Evolutionary conservation across 23 tunicate genomes (phyloP), one percentile per base, ranked within the genome.

Genomic region (Oikopleura vanhoeffeni): DNA sequence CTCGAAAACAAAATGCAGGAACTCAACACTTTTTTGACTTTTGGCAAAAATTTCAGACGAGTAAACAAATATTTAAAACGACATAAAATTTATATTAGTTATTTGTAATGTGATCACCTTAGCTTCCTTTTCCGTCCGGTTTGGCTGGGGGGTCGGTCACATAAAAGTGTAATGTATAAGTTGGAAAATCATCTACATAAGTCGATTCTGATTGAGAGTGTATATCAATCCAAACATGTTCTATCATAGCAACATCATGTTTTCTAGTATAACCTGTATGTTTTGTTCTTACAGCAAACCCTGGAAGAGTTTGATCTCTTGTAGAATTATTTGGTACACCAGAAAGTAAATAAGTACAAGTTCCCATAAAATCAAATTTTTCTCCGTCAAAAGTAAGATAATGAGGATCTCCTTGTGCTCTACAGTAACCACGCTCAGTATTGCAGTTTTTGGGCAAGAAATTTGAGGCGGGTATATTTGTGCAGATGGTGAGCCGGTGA

Each of bases 331-430:
- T 18, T 18, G 27, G 34, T 18, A 40, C 57, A 36, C 41, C 87
- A 41, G 87, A 89, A 57, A 89, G 57, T 0, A 87, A 49, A 42
- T 89, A 89, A 3, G 85, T 83, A 71, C 92, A 89, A 39, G 83
- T 76, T 40, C 92, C 92, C 85, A 87, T 88, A 41, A 87, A 89
- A 42, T 89, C 92, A 71, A 84, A 89, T 39, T 84, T 82, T 60
- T 85, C 85, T 58, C 84, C 76, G 41, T 89, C 92, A 40, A 89
- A 89, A 0, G 92, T 87, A 40, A 40, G 82, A 82, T 89, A 89
- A 83, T 89, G 92, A 35, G 92, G 92, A 82, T 89, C 92, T n/a
- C 92, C 92, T 24, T 79, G 85, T 67, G 89, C 92, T 30, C 75
- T 83, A 60, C 92, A 89, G 24, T 49, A 49, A 8, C 64, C 64